Base-by-base conservation (phyloP, 2,888 invertebrate species). In the Nemotelus pantherinus region DNA sequence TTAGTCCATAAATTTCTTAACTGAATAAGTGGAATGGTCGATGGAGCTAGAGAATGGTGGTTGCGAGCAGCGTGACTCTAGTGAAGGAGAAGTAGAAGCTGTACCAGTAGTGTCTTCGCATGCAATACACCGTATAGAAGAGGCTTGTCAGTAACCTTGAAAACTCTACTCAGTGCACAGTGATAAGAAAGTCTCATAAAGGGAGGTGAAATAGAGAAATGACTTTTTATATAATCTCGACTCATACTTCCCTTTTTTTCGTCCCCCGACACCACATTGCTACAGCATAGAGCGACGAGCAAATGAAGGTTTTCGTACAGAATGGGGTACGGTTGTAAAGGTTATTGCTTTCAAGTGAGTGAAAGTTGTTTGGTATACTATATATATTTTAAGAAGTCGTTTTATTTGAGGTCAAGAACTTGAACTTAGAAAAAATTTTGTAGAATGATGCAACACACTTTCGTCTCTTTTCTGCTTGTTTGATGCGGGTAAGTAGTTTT, bases 311-410 rank as follows among this genome's bases (percentile, higher is more conserved):
- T 7, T 25, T 57, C 6, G 50, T 48, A 48, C 50, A 4, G 67
- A 10, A n/a, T 39, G 53, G 70, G 53, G 57, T 25, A 25, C 25
- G 25, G 64, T 76, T 64, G 65, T 65, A 76, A 76, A 70, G 70
- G 77, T 77, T 77, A 77, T 77, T 77, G 77, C 77, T 79, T 71
- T 77, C 65, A 72, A 79, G 79, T 25, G 25, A 25, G 25, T 79
- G 79, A 79, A 79, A 79, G 79, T 79, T 77, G 79, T 77, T 74
- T 70, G 70, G 53, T 70, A 70, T 70, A 70, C 53, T 79, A 75
- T 79, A 77, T 76, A 78, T 57, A 78, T 79, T 76, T 79, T 79
- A 79, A 79, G 79, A 79, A 79, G 77, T 79, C 79, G 77, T 79
- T 63, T 65, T 65, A 67, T 74, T 79, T 65, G 76, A 78, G 79